phyloP scores from a whole-genome alignment of 2,113 vertebrate species.

The Ailurus styani region DNA sequence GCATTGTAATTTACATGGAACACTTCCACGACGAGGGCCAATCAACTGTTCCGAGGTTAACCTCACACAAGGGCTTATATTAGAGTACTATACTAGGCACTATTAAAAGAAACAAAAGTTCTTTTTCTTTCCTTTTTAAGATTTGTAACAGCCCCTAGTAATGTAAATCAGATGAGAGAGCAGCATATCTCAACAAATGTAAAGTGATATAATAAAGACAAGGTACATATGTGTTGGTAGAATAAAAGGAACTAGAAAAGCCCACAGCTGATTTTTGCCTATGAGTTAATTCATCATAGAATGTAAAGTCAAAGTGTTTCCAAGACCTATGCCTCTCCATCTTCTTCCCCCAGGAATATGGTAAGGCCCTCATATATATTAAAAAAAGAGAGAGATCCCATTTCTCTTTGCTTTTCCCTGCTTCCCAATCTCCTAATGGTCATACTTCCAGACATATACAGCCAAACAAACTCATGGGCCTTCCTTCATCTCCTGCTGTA shows the following conservation, averaged over 20 bases:
- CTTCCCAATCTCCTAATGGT: not conserved
- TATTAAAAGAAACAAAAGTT: not conserved
- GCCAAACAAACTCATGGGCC: not conserved
- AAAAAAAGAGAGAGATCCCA: not conserved
- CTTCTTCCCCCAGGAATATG: not conserved
- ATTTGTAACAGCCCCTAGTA: not conserved
- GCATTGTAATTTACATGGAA: not conserved
- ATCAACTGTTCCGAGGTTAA: not conserved
- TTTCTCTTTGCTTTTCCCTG: not conserved
- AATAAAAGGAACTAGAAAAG: conserved; percentile 33
- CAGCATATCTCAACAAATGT: not conserved
- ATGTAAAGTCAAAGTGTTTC: not conserved
- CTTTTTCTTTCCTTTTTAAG: not conserved
- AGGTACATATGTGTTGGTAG: not conserved
- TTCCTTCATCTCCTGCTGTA: not conserved
- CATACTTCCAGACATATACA: not conserved
- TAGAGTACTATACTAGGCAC: not conserved
- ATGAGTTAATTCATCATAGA: conserved; percentile 1
- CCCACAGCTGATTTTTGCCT: not conserved
- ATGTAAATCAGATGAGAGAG: not conserved
- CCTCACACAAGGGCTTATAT: not conserved
- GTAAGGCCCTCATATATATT: not conserved
- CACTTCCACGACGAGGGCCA: not conserved
- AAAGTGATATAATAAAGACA: conserved; percentile 4
- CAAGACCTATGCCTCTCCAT: not conserved